Percentiles rank a stretch among this genome's conserved stretches.
Conservation (phyloP, 2,113 vertebrate species). For the Nyctibius bracteatus region DNA sequence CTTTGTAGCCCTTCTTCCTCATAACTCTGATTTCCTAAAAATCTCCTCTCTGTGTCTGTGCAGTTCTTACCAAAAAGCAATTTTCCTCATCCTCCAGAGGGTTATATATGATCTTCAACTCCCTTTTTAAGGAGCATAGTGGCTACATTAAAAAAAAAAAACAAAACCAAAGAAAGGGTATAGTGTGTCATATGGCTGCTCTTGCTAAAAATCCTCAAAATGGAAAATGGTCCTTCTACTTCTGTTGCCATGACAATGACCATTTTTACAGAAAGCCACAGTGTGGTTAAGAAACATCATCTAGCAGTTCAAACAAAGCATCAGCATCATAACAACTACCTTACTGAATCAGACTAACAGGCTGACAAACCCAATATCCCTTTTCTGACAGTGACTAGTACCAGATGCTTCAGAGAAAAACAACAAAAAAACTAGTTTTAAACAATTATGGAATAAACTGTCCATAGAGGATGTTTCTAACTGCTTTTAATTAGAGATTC, state of each 20-base stretch:
- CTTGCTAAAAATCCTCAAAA: not conserved
- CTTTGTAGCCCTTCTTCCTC: not conserved
- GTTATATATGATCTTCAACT: not conserved
- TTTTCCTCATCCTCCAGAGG: not conserved
- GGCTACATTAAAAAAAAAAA: not conserved
- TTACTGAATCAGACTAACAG: not conserved
- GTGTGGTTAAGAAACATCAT: not conserved
- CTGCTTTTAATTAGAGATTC: not conserved
- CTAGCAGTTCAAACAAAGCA: not conserved
- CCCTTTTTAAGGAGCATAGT: not conserved
- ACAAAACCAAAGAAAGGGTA: not conserved
- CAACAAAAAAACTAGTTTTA: not conserved
- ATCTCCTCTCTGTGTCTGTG: not conserved
- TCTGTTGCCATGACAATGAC: constrained; percentile 8
- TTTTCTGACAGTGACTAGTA: not conserved
- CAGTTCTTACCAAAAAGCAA: not conserved
- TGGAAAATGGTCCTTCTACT: not conserved
- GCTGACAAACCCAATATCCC: not conserved
- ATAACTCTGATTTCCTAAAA: not conserved
- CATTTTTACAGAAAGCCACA: not conserved
- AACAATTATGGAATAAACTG: not conserved
- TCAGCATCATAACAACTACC: not conserved
- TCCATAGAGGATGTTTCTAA: not conserved
- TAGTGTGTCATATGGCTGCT: not conserved
- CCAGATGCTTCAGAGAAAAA: not conserved